Evolutionary conservation across 2,113 vertebrate species (phyloP).

Genomic region (Crotalus helleri): DNA sequence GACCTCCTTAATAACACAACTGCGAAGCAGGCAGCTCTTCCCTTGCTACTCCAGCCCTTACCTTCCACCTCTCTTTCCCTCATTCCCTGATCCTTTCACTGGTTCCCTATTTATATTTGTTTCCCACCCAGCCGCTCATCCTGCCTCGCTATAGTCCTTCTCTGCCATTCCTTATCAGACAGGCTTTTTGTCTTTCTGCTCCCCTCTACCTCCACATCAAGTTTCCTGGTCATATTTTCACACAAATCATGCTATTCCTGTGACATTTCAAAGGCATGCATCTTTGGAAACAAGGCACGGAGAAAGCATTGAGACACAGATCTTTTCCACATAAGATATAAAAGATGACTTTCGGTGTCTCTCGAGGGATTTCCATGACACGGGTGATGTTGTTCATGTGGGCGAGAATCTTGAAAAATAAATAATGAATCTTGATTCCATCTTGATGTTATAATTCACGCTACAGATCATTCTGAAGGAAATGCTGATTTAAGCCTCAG

Average conservation of each 20-base stretch:
- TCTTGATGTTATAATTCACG: not conserved
- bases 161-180: not conserved
- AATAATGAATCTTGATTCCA: not conserved
- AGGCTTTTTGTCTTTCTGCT: not conserved
- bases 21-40: slow-evolving; percentile 17
- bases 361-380: not conserved
- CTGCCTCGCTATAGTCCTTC: not conserved
- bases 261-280: not conserved
- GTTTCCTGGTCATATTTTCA: not conserved
- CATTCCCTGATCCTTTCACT: not conserved
- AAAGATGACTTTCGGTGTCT: not conserved
- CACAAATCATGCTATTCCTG: not conserved
- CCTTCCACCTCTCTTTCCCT: not conserved
- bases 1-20: slow-evolving; percentile 18
- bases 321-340: not conserved
- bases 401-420: not conserved
- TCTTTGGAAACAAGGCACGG: not conserved
- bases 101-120: slow-evolving; percentile 7
- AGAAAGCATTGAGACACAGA: not conserved
- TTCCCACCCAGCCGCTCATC: slow-evolving; percentile 4
- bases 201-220: not conserved
- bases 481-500: slow-evolving; percentile 4
- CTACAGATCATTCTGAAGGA: not conserved
- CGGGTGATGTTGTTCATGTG: not conserved
- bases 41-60: slow-evolving; percentile 37